A percentile compares a stretch with the other conserved stretches of the same genome.
Conservation (phyloP, 2,797 vertebrate species). For the Sarcoramphus papa region DNA sequence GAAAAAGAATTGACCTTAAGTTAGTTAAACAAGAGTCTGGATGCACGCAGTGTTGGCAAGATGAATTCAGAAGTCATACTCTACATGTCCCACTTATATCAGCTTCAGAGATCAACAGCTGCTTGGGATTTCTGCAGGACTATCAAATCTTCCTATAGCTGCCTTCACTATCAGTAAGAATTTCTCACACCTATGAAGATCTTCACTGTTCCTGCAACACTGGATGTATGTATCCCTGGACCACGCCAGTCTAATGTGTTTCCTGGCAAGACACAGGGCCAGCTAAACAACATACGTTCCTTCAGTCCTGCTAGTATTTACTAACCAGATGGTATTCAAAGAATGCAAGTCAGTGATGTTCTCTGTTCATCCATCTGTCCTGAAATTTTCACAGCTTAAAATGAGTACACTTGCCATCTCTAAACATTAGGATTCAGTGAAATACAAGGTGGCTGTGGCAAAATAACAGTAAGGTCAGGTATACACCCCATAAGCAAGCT, state of each 20-base stretch:
- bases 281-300: not conserved
- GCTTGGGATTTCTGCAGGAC: not conserved
- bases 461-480: not conserved
- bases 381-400: not conserved
- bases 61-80: not conserved
- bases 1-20: not conserved
- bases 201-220: not conserved
- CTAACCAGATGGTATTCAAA: conserved; percentile 33
- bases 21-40: not conserved
- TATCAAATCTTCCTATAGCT: not conserved
- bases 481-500: not conserved
- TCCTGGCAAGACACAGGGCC: not conserved
- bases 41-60: not conserved
- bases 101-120: not conserved
- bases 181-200: not conserved
- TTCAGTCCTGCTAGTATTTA: not conserved
- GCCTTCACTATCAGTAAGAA: not conserved
- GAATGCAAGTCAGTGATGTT: not conserved
- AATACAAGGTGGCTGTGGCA: not conserved
- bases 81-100: no score
- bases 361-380: not conserved
- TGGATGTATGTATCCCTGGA: not conserved
- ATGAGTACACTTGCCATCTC: not conserved
- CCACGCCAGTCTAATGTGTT: not conserved
- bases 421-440: not conserved